Evolutionary conservation across 2,888 invertebrate species (phyloP).

Genomic region (Morpho deidamia): DNA sequence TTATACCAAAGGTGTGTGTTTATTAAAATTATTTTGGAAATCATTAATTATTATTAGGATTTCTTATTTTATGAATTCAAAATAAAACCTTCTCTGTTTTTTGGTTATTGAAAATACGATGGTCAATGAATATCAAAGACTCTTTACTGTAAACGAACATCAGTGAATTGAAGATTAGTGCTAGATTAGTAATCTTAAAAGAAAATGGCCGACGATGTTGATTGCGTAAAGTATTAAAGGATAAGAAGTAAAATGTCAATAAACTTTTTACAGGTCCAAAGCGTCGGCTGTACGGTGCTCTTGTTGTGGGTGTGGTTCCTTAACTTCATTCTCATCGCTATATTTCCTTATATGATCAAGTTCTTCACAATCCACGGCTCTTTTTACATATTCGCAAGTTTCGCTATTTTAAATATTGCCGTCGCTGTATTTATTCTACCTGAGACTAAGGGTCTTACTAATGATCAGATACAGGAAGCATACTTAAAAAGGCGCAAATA

Average conservation of each 20-base stretch:
- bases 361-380: conserved; percentile 50
- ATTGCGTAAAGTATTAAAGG: no score
- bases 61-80: no score
- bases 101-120: no score
- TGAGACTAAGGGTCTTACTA: conserved; percentile 69
- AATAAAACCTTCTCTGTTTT: no score
- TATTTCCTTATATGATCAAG: conserved; percentile 51
- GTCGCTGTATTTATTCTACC: conserved; percentile 51
- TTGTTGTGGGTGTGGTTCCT: conserved; percentile 63
- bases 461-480: conserved; percentile 51
- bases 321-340: conserved; percentile 57
- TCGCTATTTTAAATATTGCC: conserved; percentile 40
- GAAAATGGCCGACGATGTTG: no score
- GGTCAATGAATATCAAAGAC: no score
- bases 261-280: conserved; percentile 47
- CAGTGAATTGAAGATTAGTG: no score
- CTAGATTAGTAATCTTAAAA: no score
- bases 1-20: conserved; percentile 42
- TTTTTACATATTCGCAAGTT: conserved; percentile 55
- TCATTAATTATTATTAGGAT: no score
- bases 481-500: conserved; percentile 20
- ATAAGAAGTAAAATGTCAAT: no score
- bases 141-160: no score
- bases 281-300: conserved; percentile 56
- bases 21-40: background rate